Base-by-base conservation (phyloP, 2,113 vertebrate species). In the Larimichthys polyactis region DNA sequence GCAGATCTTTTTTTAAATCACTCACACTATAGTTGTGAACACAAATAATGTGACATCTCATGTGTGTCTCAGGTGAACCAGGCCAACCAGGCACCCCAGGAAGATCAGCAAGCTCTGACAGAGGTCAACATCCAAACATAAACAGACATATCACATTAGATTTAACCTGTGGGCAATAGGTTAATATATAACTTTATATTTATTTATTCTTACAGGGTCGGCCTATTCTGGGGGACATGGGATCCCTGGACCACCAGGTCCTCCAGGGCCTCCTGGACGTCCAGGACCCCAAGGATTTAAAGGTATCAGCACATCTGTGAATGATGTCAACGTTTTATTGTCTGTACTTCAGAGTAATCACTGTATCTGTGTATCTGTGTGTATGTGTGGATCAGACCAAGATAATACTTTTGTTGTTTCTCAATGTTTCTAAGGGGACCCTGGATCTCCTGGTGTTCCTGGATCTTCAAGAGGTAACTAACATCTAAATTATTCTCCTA, bases 241-340 rank as follows among this genome's bases (percentile, higher is more conserved):
- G 2, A 44, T 85, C 8, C 88, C 86, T 68, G 97, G 97, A 80
- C 96, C 95, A 7, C 86, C 92, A 9, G 95, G 95, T 22, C 91
- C 88, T 63, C 91, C 94, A 15, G 95, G 95, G 2, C 87, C 88
- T 32, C 95, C 95, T 55, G 97, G 97, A 84, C 86, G 55, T 32
- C 94, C 93, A 46, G 97, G 97, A 87, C 95, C 93, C 81, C 96
- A 95, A 82, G 98, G 97, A 81, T 59, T 88, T 75, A 97, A 96
- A 92, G 95, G 95, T 95, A 90, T 80, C 69, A 2, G 10, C 49
- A 40, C 24, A 65, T 29, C 7, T 59, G 11, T 48, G 22, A 58
- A 36, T 46, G 9, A 15, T 43, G 17, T 64, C 24, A 10, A 1
- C 29, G 5, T 55, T 77, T 82, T 57, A 17, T 7, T 60, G 27